phyloP scores from a whole-genome alignment of 2,113 vertebrate species.

The Epinephelus fuscoguttatus region DNA sequence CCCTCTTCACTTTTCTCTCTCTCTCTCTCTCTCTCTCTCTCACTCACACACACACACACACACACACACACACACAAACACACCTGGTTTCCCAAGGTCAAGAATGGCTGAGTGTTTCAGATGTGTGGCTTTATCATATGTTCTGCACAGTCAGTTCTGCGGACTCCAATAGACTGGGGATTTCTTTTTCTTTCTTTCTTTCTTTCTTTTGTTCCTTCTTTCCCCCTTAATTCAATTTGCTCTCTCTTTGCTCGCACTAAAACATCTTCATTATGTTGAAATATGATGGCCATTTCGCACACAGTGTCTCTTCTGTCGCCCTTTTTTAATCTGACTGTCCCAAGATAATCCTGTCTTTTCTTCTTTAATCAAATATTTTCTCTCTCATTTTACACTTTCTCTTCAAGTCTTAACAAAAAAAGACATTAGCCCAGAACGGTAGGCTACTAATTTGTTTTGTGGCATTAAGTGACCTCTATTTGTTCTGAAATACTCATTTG shows the following conservation, averaged over 20 bases:
- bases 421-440: not conserved
- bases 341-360: not conserved
- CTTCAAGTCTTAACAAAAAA: not conserved
- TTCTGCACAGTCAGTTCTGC: constrained; percentile 19
- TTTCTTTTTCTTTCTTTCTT: not conserved
- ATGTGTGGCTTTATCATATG: constrained; percentile 24
- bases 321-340: not conserved
- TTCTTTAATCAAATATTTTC: not conserved
- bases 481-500: not conserved
- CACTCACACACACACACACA: no score
- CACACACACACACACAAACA: constrained; percentile 11
- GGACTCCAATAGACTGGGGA: not conserved
- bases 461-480: not conserved
- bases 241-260: not conserved
- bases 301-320: not conserved
- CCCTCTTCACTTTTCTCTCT: constrained; percentile 11
- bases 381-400: not conserved
- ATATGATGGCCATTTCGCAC: not conserved
- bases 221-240: not conserved
- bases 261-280: not conserved
- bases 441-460: not conserved
- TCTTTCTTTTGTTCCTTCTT: not conserved
- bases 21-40: no score
- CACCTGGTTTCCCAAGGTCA: constrained; percentile 41
- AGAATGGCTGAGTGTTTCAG: constrained; percentile 37